Conservation (phyloP, 2,113 vertebrate genomes). For the Psilopsiagon aymara region DNA sequence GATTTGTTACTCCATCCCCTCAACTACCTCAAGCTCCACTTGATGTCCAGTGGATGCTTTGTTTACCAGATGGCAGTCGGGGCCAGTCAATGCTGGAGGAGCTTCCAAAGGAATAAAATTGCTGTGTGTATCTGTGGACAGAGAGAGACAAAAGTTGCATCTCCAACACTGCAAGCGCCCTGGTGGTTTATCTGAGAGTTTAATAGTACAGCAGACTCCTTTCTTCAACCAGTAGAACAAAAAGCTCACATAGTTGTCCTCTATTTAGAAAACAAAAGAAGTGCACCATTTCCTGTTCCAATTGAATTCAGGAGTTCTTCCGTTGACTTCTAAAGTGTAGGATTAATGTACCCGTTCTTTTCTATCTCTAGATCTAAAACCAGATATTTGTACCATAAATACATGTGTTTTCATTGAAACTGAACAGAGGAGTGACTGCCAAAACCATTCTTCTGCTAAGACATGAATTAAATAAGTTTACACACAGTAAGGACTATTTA, state of each 20-base stretch:
- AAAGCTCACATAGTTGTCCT: not conserved
- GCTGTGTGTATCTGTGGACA: conserved; percentile 81
- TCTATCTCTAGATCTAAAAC: not conserved
- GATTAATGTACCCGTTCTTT: not conserved
- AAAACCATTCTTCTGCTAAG: not conserved
- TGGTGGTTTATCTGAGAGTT: conserved; percentile 55
- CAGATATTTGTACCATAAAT: not conserved
- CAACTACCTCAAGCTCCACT: conserved; percentile 83
- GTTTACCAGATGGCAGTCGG: conserved; percentile 82
- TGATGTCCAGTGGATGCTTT: conserved; percentile 79
- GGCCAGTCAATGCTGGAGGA: conserved; percentile 81
- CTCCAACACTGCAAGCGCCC: conserved; percentile 84
- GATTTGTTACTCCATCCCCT: conserved; percentile 69
- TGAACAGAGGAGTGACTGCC: not conserved
- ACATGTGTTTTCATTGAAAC: not conserved
- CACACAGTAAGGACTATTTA: not conserved
- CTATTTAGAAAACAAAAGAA: not conserved
- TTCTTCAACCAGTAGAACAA: not conserved
- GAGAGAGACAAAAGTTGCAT: conserved; percentile 81
- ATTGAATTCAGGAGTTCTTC: not conserved
- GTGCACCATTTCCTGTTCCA: not conserved
- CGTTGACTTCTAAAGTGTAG: not conserved
- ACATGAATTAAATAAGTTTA: not conserved
- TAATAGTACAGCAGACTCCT: not conserved
- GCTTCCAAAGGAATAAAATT: conserved; percentile 84